Percentiles rank a stretch among this genome's conserved stretches.
Conservation (phyloP, 1,140 invertebrate genomes). For the Ptiloglossa arizonensis region DNA sequence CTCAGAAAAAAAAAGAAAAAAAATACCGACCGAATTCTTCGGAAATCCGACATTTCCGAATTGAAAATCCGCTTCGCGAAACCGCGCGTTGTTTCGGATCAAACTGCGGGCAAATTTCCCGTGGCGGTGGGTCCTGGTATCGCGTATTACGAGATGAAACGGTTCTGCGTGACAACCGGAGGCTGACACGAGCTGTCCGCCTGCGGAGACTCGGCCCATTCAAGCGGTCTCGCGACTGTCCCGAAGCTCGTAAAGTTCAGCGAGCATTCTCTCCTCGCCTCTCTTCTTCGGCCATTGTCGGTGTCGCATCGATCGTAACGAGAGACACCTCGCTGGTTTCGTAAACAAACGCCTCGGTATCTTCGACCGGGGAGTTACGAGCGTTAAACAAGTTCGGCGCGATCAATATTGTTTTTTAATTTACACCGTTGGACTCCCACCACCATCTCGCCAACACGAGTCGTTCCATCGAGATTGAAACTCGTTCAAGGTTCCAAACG, state of each 20-base stretch:
- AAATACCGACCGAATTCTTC: too few relatives aligned
- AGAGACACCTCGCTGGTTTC: not conserved
- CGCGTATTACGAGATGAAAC: not conserved
- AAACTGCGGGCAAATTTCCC: too few relatives aligned
- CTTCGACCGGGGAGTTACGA: not conserved
- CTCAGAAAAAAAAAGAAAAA: too few relatives aligned
- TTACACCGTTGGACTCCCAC: not conserved
- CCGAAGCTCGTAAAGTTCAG: constrained; percentile 47
- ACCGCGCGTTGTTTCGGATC: too few relatives aligned
- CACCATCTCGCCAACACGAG: too few relatives aligned
- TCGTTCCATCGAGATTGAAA: too few relatives aligned
- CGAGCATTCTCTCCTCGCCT: too few relatives aligned
- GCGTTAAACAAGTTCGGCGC: constrained; percentile 12
- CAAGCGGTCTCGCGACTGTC: not conserved
- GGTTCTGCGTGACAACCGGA: not conserved
- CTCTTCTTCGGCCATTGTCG: too few relatives aligned
- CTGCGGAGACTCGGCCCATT: constrained; percentile 1
- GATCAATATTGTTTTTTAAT: constrained; percentile 45
- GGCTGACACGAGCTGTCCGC: too few relatives aligned
- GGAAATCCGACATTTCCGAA: too few relatives aligned
- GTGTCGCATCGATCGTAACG: constrained; percentile 50
- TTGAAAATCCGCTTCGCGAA: too few relatives aligned
- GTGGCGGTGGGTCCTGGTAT: not conserved
- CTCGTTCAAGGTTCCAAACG: too few relatives aligned
- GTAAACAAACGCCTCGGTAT: constrained; percentile 20